Percentiles rank a stretch among this genome's conserved stretches.
phyloP scores from a whole-genome alignment of 2,113 vertebrate species.

The Kryptolebias marmoratus region DNA sequence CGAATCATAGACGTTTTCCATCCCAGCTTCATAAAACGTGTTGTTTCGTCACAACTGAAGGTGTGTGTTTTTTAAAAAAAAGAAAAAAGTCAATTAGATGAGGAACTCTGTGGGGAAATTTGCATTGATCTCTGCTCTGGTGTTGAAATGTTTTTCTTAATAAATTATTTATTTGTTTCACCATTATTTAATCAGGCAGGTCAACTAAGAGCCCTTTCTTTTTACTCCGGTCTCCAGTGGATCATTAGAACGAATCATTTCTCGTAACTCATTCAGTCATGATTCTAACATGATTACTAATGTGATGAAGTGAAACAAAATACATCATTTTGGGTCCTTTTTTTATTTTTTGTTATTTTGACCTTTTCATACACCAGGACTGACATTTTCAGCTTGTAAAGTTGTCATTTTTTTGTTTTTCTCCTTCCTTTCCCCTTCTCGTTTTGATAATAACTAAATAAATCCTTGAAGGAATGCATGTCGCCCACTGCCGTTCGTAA shows the following conservation, averaged over 20 bases:
- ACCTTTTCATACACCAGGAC: not conserved
- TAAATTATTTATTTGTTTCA: constrained; percentile 57
- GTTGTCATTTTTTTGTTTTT: too few relatives aligned
- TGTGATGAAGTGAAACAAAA: constrained; percentile 17
- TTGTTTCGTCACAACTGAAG: constrained; percentile 28
- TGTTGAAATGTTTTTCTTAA: constrained; percentile 55
- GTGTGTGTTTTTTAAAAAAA: constrained; percentile 16
- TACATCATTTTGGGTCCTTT: not conserved
- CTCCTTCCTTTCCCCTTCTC: too few relatives aligned
- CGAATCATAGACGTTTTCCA: constrained; percentile 18
- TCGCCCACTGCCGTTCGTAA: too few relatives aligned
- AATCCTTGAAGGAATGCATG: too few relatives aligned
- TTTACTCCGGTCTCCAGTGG: constrained; percentile 9
- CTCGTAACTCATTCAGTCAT: constrained; percentile 13
- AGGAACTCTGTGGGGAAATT: constrained; percentile 50
- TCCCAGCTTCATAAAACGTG: constrained; percentile 51
- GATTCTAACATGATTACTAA: constrained; percentile 33
- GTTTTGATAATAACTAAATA: too few relatives aligned
- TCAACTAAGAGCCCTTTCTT: constrained; percentile 33
- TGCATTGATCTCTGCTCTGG: constrained; percentile 61
- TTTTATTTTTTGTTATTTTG: not conserved
- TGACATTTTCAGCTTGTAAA: constrained; percentile 1
- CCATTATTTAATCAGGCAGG: constrained; percentile 53
- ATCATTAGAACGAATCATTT: constrained; percentile 33
- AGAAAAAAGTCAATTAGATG: constrained; percentile 67